These are phyloP conservation scores for Rhizoglyphus robini DNA, from an alignment of 1,140 invertebrate species.

Conservation along the genomic window DNA sequence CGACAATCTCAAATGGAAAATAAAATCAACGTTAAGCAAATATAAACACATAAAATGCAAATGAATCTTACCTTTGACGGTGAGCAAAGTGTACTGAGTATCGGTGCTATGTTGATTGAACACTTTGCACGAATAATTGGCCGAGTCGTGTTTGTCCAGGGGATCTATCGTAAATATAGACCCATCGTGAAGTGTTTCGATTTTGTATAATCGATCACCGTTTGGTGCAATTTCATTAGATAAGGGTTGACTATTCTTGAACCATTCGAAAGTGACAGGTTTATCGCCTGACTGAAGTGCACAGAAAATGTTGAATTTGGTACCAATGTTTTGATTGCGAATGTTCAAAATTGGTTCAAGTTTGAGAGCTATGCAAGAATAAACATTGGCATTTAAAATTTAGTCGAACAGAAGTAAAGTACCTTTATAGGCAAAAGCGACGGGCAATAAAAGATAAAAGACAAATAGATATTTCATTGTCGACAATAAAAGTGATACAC, in stretches of 20 bases:
- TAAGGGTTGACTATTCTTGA: not conserved
- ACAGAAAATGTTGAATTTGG: not conserved
- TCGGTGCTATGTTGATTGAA: conserved; percentile 26
- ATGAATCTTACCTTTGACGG: conserved; percentile 23
- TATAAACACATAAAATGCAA: not conserved
- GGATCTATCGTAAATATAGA: not conserved
- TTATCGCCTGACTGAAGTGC: not conserved
- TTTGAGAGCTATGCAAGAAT: too few relatives aligned
- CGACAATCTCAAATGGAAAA: too few relatives aligned
- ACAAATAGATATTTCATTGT: too few relatives aligned
- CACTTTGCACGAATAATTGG: conserved; percentile 29
- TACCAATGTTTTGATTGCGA: not conserved
- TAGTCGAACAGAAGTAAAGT: not conserved
- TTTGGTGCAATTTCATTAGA: not conserved
- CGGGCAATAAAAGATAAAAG: too few relatives aligned
- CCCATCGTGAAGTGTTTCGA: not conserved
- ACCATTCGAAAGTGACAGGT: not conserved
- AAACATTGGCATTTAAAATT: too few relatives aligned
- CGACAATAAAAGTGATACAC: too few relatives aligned
- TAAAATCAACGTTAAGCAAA: too few relatives aligned
- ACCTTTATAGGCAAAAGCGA: too few relatives aligned
- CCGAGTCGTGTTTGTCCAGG: conserved; percentile 22
- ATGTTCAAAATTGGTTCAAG: not conserved
- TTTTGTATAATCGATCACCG: not conserved
- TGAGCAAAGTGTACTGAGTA: conserved; percentile 25